Base-by-base conservation (phyloP, 1,140 invertebrate species). In the Drosophila bocqueti region DNA sequence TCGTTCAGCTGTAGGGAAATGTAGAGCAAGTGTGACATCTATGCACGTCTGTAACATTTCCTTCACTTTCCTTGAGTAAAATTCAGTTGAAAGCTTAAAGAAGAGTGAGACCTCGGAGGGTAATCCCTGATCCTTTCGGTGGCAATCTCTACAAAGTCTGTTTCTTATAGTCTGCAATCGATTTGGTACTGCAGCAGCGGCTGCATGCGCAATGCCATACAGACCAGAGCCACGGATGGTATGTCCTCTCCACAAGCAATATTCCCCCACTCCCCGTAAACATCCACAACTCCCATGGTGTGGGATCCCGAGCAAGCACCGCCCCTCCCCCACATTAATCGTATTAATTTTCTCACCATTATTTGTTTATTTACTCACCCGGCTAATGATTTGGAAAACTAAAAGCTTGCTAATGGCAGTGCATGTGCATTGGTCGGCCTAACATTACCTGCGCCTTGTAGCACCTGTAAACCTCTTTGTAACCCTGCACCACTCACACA, bases 131-230 rank as follows among this genome's bases (percentile, higher is more conserved):
- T 11, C 9, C 18, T 16, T 21, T 21, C 43, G 18, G 18, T 9
- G 8, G 26, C 6, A 61, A 47, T 1, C 10, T 15, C 18, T 15
- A 50, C n/a, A 26, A 13, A 24, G 43, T 52, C 26, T 31, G 10
- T 49, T 31, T 55, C 6, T 47, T 58, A 4, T 62, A 92, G 91
- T 9, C 54, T 92, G 4, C 91, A 92, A 81, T 87, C 91, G 13
- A 81, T 90, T 69, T 92, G 91, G 91, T 92, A 81, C 63, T 92
- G 91, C 59, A 64, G 74, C 31, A 76, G 83, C 15, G 83, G 89
- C 36, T 92, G 91, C 40, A 54, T 78, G 43, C 76, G 91, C n/a
- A 92, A 92, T 67, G 91, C 81, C n/a, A 75, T 92, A 43, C 89
- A 87, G 71, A 76, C 76, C 15, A 78, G 61, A 47, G 81, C 84